Conservation (phyloP, 1,140 invertebrate genomes). For the Cydia amplana region DNA sequence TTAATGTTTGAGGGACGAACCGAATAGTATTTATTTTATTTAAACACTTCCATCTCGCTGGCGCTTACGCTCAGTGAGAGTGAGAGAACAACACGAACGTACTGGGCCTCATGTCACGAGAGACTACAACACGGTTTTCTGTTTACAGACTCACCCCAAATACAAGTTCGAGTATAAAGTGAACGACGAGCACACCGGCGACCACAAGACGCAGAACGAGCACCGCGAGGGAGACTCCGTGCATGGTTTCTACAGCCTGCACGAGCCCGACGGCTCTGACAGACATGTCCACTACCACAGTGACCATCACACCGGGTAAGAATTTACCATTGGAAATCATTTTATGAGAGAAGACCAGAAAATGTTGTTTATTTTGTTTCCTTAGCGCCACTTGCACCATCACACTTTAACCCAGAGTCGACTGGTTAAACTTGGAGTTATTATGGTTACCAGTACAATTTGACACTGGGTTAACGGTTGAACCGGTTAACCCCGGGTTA, state of each 20-base stretch:
- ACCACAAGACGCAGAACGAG: conserved; percentile 67
- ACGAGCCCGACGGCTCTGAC: conserved; percentile 56
- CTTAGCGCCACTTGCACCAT: too few species aligned
- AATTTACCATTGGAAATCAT: neutral
- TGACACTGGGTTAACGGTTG: too few species aligned
- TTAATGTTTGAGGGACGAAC: too few species aligned
- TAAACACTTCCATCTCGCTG: too few species aligned
- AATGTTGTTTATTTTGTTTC: neutral
- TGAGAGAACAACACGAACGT: too few species aligned
- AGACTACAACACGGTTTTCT: conserved; percentile 37
- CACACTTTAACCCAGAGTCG: too few species aligned
- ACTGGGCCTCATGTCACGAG: too few species aligned
- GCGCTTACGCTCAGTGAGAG: too few species aligned
- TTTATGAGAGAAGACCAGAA: conserved; percentile 16
- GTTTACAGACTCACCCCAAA: conserved; percentile 41
- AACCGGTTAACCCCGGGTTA: too few species aligned
- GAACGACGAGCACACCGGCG: conserved; percentile 62
- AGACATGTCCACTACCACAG: conserved; percentile 49
- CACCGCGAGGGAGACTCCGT: conserved; percentile 68
- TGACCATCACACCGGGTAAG: conserved; percentile 43
- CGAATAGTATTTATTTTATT: too few species aligned
- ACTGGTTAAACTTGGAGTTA: too few species aligned
- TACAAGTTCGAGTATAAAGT: conserved; percentile 40
- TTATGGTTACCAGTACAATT: too few species aligned
- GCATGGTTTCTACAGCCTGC: conserved; percentile 74